Percentiles rank a stretch among this genome's conserved stretches.
These are phyloP conservation scores for Metridium senile DNA, from an alignment of 92 coral and sea anemone species.

Conservation along the genomic window DNA sequence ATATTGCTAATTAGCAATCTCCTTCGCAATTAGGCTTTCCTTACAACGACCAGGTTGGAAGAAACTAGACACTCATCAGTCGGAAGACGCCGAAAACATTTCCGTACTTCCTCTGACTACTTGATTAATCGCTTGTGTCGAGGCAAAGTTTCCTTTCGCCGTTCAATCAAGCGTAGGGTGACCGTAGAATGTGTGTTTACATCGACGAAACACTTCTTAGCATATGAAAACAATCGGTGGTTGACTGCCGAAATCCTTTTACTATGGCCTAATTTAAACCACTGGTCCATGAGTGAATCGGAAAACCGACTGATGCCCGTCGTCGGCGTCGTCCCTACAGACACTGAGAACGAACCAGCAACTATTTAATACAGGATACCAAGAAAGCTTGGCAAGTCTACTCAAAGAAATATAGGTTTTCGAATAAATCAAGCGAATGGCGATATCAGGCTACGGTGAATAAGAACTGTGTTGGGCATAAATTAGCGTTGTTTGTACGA, in stretches of 20 bases:
- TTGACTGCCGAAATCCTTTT: slow-evolving; percentile 26
- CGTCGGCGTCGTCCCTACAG: slow-evolving; percentile 38
- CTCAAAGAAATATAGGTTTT: slow-evolving; percentile 10
- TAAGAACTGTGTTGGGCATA: slow-evolving; percentile 54
- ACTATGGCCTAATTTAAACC: slow-evolving; percentile 47
- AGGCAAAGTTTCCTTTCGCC: slow-evolving; percentile 5
- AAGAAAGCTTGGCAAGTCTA: slow-evolving; percentile 11
- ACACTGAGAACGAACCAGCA: slow-evolving; percentile 15
- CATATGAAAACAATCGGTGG: background rate
- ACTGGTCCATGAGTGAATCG: slow-evolving; percentile 68
- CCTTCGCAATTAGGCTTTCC: slow-evolving; percentile 83
- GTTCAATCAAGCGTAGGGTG: background rate
- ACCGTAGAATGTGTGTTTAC: background rate
- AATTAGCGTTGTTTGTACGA: slow-evolving; percentile 59
- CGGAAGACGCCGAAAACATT: slow-evolving; percentile 25
- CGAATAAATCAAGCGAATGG: slow-evolving; percentile 33
- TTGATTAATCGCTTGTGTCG: slow-evolving; percentile 23
- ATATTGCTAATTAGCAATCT: slow-evolving; percentile 92
- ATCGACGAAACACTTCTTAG: background rate
- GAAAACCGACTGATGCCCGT: slow-evolving; percentile 67
- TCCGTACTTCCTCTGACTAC: slow-evolving; percentile 13
- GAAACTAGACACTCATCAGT: slow-evolving; percentile 64
- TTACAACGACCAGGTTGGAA: slow-evolving; percentile 55
- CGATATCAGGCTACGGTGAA: slow-evolving; percentile 25
- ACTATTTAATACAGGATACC: slow-evolving; percentile 15